Evolutionary conservation across 2,113 vertebrate genomes (phyloP).

Genomic region (Eubucco bourcierii): DNA sequence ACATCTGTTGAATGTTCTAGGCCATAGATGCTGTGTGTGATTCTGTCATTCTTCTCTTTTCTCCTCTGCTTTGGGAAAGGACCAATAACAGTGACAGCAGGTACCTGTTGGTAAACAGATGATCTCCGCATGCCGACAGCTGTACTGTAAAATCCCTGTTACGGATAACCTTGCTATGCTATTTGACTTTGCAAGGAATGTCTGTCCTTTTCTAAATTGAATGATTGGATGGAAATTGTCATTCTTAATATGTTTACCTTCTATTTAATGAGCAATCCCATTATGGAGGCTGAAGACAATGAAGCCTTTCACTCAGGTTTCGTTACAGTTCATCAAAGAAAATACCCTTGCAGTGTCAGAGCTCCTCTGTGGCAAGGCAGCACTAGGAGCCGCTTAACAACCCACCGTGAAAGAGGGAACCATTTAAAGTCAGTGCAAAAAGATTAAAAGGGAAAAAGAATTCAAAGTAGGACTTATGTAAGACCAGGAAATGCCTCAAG

Average conservation of each 20-base stretch:
- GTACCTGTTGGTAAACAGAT: conserved; percentile 18
- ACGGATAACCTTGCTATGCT: not conserved
- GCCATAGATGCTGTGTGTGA: not conserved
- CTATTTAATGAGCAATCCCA: conserved; percentile 21
- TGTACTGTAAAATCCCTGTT: not conserved
- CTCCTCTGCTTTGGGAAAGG: not conserved
- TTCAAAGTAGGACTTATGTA: conserved; percentile 29
- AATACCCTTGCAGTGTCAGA: conserved; percentile 4
- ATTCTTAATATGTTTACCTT: conserved; percentile 45
- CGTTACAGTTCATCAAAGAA: conserved; percentile 36
- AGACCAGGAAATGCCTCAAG: conserved; percentile 9
- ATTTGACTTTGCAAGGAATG: not conserved
- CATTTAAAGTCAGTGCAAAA: not conserved
- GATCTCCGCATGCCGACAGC: not conserved
- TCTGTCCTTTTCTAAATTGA: conserved; percentile 20
- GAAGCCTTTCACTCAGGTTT: not conserved
- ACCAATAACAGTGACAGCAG: not conserved
- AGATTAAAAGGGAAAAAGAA: conserved; percentile 33
- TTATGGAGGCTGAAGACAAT: conserved; percentile 19
- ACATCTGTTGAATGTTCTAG: not conserved
- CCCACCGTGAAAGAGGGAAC: not conserved
- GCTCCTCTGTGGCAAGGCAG: not conserved
- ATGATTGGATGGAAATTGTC: conserved; percentile 13
- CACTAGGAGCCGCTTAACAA: conserved; percentile 1
- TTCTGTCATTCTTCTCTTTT: not conserved